Evolutionary conservation across 1,140 invertebrate genomes (phyloP).

Genomic region (Pomacea maculata): DNA sequence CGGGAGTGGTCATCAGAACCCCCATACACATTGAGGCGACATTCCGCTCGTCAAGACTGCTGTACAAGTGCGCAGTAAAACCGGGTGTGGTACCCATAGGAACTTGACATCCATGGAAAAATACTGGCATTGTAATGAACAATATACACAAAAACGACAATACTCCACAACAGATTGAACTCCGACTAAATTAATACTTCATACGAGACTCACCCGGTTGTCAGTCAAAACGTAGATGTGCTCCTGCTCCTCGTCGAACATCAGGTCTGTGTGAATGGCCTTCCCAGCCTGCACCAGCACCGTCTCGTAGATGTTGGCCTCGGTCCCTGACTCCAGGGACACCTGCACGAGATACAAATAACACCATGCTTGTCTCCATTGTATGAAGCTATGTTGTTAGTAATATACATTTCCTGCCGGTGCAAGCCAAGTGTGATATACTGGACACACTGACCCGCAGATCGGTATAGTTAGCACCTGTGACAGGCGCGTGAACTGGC

Average conservation of each 20-base stretch:
- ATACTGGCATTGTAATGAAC: too few species aligned
- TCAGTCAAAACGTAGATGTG: conserved; percentile 95
- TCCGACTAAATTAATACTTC: not conserved
- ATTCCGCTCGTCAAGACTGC: too few species aligned
- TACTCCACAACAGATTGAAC: not conserved
- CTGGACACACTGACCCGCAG: too few species aligned
- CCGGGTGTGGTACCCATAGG: not conserved
- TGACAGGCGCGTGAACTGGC: too few species aligned
- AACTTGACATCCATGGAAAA: not conserved
- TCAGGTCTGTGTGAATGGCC: conserved; percentile 86
- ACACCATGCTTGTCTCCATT: not conserved
- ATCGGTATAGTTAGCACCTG: too few species aligned
- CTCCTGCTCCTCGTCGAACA: conserved; percentile 83
- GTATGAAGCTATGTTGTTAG: too few species aligned
- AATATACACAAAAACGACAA: not conserved
- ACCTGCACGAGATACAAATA: conserved; percentile 71
- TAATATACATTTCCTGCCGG: too few species aligned
- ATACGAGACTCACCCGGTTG: conserved; percentile 73
- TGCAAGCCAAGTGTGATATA: too few species aligned
- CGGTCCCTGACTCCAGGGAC: conserved; percentile 84
- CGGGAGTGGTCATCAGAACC: too few species aligned
- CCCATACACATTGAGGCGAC: too few species aligned
- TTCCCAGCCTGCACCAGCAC: conserved; percentile 83
- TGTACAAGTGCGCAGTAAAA: too few species aligned
- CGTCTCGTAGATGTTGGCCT: conserved; percentile 90